Evolutionary conservation across 2,797 vertebrate genomes (phyloP).

Genomic region (Sebastes kiyomatsui): DNA sequence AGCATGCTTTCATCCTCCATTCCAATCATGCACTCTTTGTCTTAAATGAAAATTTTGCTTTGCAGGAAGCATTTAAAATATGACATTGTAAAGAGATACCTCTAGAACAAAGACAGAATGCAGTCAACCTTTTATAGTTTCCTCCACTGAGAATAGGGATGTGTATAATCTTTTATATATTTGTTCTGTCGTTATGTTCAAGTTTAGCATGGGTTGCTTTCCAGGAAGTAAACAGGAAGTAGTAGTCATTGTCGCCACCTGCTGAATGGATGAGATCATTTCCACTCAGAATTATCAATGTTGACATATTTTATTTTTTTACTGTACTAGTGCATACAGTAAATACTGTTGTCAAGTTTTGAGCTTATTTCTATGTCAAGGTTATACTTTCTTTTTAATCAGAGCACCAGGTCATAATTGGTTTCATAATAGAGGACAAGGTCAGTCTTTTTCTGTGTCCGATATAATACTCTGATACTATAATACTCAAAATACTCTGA

Average conservation of each 20-base stretch:
- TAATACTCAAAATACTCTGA: neutral
- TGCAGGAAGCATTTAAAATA: neutral
- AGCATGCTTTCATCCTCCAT: neutral
- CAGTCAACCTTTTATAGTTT: neutral
- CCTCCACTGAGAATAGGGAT: neutral
- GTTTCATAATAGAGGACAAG: neutral
- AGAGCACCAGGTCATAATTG: neutral
- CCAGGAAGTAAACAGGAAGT: slow-evolving; percentile 33
- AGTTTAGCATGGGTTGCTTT: neutral
- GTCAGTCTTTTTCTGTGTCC: neutral
- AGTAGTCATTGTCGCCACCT: neutral
- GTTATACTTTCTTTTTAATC: neutral
- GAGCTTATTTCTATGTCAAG: neutral
- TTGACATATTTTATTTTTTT: neutral
- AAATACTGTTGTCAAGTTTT: neutral
- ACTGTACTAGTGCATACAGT: neutral
- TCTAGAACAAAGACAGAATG: neutral
- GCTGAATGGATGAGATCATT: slow-evolving; percentile 20
- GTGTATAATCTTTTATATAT: neutral
- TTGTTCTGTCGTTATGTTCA: neutral
- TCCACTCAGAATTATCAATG: neutral
- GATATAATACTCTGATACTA: no score
- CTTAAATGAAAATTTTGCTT: neutral
- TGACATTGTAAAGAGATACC: neutral
- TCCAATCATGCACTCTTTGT: neutral